A percentile compares a stretch with the other conserved stretches of the same genome.
These are phyloP conservation scores for Cheilosia grossa DNA, from an alignment of 2,888 invertebrate species.

Conservation along the genomic window DNA sequence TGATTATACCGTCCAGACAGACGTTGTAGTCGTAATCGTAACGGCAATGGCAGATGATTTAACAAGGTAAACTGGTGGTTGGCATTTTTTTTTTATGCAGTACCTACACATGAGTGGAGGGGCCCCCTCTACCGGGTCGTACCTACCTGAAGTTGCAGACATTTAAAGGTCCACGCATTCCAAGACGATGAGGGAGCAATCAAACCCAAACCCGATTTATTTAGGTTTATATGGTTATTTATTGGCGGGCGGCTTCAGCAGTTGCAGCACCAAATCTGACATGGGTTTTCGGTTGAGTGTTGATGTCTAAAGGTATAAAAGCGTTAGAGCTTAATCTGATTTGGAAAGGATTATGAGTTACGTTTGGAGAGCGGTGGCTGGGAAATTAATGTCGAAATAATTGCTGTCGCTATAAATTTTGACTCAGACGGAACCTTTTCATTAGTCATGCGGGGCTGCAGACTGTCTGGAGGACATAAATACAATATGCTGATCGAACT, in stretches of 20 bases:
- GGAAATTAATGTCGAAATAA: conserved; percentile 12
- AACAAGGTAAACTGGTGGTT: conserved; percentile 51
- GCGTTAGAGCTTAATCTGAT: conserved; percentile 25
- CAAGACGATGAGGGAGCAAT: conserved; percentile 37
- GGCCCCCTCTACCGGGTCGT: conserved; percentile 3
- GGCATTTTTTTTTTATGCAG: neutral
- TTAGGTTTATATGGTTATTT: conserved; percentile 46
- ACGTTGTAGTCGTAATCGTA: conserved; percentile 4
- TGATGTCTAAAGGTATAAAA: conserved; percentile 9
- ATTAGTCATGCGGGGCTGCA: neutral
- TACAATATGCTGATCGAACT: neutral
- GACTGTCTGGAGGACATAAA: neutral
- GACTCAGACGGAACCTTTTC: neutral
- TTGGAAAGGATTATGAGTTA: conserved; percentile 21
- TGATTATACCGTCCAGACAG: conserved; percentile 22
- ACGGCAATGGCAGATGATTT: conserved; percentile 45
- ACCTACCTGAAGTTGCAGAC: neutral
- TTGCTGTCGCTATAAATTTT: neutral
- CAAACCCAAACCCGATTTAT: conserved; percentile 26
- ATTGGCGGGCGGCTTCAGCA: conserved; percentile 10
- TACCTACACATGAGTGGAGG: neutral
- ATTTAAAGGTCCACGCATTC: conserved; percentile 15
- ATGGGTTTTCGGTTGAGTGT: conserved; percentile 22
- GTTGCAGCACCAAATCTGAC: conserved; percentile 4
- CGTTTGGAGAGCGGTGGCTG: neutral